Base-by-base conservation (phyloP, 2,888 invertebrate genomes). In the Pheosia tremula region DNA sequence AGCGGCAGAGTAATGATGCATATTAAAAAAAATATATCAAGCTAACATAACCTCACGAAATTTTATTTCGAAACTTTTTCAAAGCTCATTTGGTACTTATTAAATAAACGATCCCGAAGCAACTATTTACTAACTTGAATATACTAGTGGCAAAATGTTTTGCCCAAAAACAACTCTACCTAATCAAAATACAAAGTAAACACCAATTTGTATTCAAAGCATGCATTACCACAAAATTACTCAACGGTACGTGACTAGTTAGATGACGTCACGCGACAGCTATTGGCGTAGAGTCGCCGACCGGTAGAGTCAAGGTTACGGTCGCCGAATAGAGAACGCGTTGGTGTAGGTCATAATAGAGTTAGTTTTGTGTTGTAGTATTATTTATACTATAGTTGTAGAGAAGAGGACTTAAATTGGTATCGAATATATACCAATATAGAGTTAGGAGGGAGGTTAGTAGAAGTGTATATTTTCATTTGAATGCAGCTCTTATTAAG, bases 291-390 rank as follows among this genome's bases (percentile, higher is more conserved):
- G 74, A 72, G 75, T 72, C 70, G 66, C 56, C 62, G 76, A 74
- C 76, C 72, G 72, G 52, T 49, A 57, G 45, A 66, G 56, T 68
- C 76, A 75, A 75, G 75, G 75, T 75, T 61, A 62, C 57, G 24
- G 53, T 62, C 37, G 67, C 64, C 60, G 62, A 75, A 75, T 75
- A 75, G 74, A 69, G 55, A 53, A 57, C 49, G 24, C 5, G 69
- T 73, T 75, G 71, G 73, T 55, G 66, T 75, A 75, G 74, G 74
- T 74, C 74, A 69, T 56, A 74, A 36, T 52, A 52, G 52, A 52
- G 37, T 37, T 52, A 52, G 52, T 52, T 52, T 37, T 52, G 52
- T 52, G 6, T 52, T 13, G 38, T 24, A 7, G 24, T 24, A 50
- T 24, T 24, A 43, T 43, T 43, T 54, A 47, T 57, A 62, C 47